Conservation (phyloP, 2,888 invertebrate genomes). For the Lycocerus yunnanus region DNA sequence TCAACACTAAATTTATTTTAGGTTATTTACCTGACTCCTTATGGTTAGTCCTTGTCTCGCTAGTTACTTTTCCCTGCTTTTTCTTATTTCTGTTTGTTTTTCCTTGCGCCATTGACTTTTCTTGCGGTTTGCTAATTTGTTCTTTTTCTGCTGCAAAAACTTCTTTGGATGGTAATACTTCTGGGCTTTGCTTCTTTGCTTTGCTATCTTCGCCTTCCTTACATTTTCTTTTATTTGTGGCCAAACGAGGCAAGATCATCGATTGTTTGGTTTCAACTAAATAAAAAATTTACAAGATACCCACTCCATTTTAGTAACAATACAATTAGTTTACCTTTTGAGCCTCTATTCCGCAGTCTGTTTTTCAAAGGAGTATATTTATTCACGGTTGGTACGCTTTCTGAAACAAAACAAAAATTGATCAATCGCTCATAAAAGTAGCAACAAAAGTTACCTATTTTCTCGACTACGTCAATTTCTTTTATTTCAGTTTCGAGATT, state of each 20-base stretch:
- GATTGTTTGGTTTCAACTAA: background rate
- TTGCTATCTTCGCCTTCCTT: background rate
- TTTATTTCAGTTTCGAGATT: background rate
- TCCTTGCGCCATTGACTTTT: background rate
- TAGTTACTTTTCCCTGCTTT: background rate
- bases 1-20: background rate
- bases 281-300: background rate
- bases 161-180: background rate
- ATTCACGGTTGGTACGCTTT: background rate
- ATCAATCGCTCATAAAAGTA: background rate
- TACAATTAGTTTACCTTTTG: background rate
- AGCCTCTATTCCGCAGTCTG: background rate
- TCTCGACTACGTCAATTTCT: background rate
- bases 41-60: background rate
- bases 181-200: background rate
- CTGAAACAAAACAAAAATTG: background rate
- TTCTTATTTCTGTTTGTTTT: background rate
- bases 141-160: background rate
- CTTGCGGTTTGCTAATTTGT: background rate
- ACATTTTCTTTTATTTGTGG: background rate
- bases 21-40: background rate
- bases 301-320: background rate
- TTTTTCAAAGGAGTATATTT: background rate
- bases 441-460: background rate
- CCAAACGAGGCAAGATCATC: too few relatives aligned